Evolutionary conservation across 2,888 invertebrate species (phyloP), one percentile per base, ranked within the genome.

Genomic region (Dynastes tityus): DNA sequence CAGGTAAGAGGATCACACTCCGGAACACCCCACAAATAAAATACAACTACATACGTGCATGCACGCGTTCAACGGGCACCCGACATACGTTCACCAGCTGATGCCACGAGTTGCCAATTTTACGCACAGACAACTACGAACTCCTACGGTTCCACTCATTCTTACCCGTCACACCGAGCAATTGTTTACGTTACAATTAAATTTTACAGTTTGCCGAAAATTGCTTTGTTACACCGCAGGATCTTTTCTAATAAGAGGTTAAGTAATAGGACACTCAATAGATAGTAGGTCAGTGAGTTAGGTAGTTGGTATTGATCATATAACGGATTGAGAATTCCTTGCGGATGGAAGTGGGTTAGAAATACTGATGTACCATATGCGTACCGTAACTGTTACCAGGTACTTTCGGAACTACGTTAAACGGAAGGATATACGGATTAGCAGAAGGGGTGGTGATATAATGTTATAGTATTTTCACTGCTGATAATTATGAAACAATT

Each of bases 71-170:
- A 74, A 61, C 76, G 79, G 74, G 71, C 64, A 68, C 65, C 78
- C 61, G 75, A 40, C 82, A 82, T 82, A 82, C 83, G 83, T 82
- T 82, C 79, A 80, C 83, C 83, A 83, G 83, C 82, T 83, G 83
- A 82, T 82, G 83, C 80, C 83, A 82, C 82, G 83, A 80, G 82
- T 83, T 80, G 83, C 83, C 83, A 83, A 83, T 83, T 83, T 83
- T 82, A 83, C 82, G 83, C 82, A 80, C 81, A 80, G 80, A 82
- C 83, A 81, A 65, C 78, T 78, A 68, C 45, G 80, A 80, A 81
- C 80, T 80, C 81, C 81, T 77, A 76, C 74, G 40, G 37, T 27
- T 73, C 61, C 61, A 77, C 58, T 76, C 82, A 81, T 82, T 83
- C 82, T 83, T 82, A 77, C 78, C 77, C 76, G 74, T 68, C 55